Evolutionary conservation across 2,888 invertebrate species (phyloP).

Genomic region (Elgonia sp.): DNA sequence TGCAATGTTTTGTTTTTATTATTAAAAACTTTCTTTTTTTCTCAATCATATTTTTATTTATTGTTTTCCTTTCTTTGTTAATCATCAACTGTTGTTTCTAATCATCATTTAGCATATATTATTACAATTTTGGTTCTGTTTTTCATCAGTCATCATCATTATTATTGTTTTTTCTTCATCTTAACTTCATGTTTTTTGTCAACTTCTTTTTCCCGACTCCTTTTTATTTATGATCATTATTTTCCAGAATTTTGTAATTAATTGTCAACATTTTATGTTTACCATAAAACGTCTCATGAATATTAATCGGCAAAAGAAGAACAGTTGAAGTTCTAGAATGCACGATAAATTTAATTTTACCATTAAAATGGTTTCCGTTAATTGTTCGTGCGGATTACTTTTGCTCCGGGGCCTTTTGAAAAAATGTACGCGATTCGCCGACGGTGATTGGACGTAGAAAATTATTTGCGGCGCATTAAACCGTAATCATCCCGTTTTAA

Average conservation of each 20-base stretch:
- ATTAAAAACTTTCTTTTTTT: no score
- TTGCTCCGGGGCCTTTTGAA: neutral
- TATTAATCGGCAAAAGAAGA: neutral
- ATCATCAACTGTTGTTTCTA: no score
- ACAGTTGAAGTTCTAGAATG: neutral
- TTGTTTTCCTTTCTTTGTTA: no score
- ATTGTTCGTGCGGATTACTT: slow-evolving; percentile 7
- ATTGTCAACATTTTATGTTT: neutral
- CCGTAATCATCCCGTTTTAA: slow-evolving; percentile 51
- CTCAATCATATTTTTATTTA: no score
- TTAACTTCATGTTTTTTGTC: no score
- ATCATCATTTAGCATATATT: no score
- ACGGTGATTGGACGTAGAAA: neutral
- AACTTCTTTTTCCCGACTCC: neutral
- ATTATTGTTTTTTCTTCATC: no score
- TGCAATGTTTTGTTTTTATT: no score
- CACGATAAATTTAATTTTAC: slow-evolving; percentile 21
- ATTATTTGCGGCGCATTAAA: slow-evolving; percentile 50
- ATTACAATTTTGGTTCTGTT: no score
- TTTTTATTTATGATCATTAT: neutral
- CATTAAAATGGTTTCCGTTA: slow-evolving; percentile 8
- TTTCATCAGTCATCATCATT: no score
- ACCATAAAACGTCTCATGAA: neutral
- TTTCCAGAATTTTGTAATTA: neutral
- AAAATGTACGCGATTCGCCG: neutral